Evolutionary conservation across 2,113 vertebrate species (phyloP).

Genomic region (Hemibagrus wyckioides): DNA sequence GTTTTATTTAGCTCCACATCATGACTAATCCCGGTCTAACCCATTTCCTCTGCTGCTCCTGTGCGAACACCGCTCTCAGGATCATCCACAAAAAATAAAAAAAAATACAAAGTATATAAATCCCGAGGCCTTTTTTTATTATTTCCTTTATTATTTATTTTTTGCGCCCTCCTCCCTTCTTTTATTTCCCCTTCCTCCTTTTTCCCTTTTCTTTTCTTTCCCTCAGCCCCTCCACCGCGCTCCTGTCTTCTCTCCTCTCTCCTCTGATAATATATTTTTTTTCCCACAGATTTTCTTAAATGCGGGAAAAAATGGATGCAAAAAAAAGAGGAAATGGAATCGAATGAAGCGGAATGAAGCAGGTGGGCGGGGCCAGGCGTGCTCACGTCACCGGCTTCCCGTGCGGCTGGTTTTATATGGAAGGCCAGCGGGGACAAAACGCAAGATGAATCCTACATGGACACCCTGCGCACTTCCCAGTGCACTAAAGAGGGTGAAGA

Average conservation of each 20-base stretch:
- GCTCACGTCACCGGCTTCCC: conserved; percentile 56
- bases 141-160: not conserved
- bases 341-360: conserved; percentile 59
- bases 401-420: conserved; percentile 12
- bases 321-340: conserved; percentile 46
- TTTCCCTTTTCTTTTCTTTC: not conserved
- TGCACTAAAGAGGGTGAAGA: not conserved
- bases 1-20: conserved; percentile 2
- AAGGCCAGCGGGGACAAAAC: conserved; percentile 26
- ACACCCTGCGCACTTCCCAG: not conserved
- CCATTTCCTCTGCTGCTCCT: not conserved
- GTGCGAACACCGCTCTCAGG: not conserved
- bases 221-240: not conserved
- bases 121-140: not conserved
- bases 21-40: conserved; percentile 18
- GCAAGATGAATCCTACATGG: not conserved
- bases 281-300: conserved; percentile 52
- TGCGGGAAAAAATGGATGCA: conserved; percentile 61
- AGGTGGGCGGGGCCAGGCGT: conserved; percentile 57
- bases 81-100: not conserved
- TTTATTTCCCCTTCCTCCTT: not conserved
- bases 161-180: not conserved
- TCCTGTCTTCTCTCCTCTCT: conserved; percentile 8
- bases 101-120: not conserved
- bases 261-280: conserved; percentile 37